Percentiles rank a stretch among this genome's conserved stretches.
phyloP scores from a whole-genome alignment of 2,113 vertebrate species.

The Neotoma lepida region DNA sequence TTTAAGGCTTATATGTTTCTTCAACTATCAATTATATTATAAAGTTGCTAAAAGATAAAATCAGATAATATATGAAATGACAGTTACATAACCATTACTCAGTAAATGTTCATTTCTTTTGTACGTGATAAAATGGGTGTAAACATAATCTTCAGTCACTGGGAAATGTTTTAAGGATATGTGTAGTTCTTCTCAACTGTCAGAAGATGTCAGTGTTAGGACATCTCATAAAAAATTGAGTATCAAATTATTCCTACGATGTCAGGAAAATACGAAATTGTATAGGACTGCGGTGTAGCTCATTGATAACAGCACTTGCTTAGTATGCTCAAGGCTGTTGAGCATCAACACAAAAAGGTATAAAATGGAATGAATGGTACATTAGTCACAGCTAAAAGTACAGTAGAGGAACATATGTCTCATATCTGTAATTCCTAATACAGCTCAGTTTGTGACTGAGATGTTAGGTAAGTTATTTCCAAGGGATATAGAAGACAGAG shows the following conservation, averaged over 20 bases:
- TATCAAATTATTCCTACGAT: constrained; percentile 24
- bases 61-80: constrained; percentile 22
- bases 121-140: constrained; percentile 26
- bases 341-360: neutral
- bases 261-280: constrained; percentile 37
- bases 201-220: constrained; percentile 84
- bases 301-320: neutral
- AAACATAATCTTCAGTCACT: neutral
- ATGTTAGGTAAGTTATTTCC: neutral
- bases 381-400: constrained; percentile 24
- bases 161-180: constrained; percentile 48
- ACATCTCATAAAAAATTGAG: neutral
- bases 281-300: neutral
- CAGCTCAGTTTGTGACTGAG: constrained; percentile 2
- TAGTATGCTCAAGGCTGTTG: neutral
- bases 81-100: neutral
- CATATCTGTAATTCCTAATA: constrained; percentile 31
- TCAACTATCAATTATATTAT: constrained; percentile 41
- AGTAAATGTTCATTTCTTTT: constrained; percentile 35
- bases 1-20: neutral
- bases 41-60: constrained; percentile 7
- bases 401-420: neutral
- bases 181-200: constrained; percentile 68
- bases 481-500: constrained; percentile 40
- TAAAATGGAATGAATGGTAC: neutral